Conservation (phyloP, 2,113 vertebrate species). For the Pachypanchax playfairii region DNA sequence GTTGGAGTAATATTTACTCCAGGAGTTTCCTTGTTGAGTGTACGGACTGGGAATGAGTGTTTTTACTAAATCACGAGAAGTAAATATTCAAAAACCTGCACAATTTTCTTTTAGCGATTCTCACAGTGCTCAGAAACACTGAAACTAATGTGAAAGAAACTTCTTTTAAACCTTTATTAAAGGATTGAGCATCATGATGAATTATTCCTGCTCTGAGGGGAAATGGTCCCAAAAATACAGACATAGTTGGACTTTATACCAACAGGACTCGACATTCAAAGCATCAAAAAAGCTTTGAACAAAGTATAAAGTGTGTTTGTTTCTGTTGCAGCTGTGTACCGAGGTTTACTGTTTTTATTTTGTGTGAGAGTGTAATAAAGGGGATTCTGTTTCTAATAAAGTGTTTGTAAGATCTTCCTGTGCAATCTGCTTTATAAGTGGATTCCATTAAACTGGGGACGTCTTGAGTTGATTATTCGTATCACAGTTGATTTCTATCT, state of each 20-base stretch:
- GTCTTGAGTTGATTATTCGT: constrained; percentile 26
- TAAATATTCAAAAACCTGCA: constrained; percentile 2
- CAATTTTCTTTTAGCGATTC: neutral
- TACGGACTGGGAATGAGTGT: constrained; percentile 36
- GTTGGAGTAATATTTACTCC: constrained; percentile 33
- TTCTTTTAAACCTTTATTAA: neutral
- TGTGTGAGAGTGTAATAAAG: constrained; percentile 30
- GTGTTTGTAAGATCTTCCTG: constrained; percentile 65
- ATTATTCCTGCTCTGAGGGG: no score
- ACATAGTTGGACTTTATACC: constrained; percentile 5
- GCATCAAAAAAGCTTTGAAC: constrained; percentile 20
- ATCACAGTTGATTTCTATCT: neutral
- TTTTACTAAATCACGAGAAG: constrained; percentile 26
- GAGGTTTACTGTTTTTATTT: constrained; percentile 25
- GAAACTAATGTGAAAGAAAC: neutral
- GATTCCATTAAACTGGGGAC: constrained; percentile 68
- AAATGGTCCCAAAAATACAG: neutral
- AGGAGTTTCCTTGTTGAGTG: constrained; percentile 27
- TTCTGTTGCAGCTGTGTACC: constrained; percentile 19
- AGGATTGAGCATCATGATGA: neutral
- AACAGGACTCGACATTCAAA: constrained; percentile 4
- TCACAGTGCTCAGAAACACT: neutral
- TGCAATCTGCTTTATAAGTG: constrained; percentile 75
- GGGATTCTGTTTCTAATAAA: constrained; percentile 35
- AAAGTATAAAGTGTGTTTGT: constrained; percentile 38